A percentile compares a stretch with the other conserved stretches of the same genome.
Evolutionary conservation across 2,888 invertebrate genomes (phyloP).

Genomic region (Tridacna crocea): DNA sequence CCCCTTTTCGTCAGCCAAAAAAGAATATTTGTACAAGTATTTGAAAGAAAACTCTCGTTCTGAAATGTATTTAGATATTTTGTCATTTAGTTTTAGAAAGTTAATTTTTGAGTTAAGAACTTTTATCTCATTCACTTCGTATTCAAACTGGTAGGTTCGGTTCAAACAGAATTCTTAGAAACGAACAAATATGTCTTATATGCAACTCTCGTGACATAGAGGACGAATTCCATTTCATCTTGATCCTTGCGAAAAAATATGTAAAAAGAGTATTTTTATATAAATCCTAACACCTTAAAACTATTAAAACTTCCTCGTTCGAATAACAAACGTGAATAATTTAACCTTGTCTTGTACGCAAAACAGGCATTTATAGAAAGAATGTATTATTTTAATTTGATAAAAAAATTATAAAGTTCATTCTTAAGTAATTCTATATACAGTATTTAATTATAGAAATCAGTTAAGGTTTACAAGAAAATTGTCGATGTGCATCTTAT

Average conservation of each 20-base stretch:
- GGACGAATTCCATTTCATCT: constrained; percentile 3
- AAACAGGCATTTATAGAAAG: no score
- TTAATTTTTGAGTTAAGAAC: not conserved
- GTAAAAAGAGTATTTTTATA: not conserved
- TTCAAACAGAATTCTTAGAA: not conserved
- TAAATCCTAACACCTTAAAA: not conserved
- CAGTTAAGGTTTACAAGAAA: no score
- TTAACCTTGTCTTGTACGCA: no score
- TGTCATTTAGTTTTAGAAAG: not conserved
- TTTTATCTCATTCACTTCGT: not conserved
- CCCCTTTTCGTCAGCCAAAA: not conserved
- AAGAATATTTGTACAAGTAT: not conserved
- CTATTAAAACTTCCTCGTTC: not conserved
- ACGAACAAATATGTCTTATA: not conserved
- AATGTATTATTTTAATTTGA: no score
- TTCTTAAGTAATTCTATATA: no score
- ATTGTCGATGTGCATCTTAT: no score
- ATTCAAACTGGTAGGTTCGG: constrained; percentile 1
- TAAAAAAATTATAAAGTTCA: no score
- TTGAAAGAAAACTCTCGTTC: not conserved
- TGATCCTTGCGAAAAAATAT: not conserved
- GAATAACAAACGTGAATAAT: not conserved
- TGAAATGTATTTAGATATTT: not conserved
- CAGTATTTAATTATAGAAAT: no score
- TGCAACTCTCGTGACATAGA: constrained; percentile 4